Evolutionary conservation across 2,888 invertebrate genomes (phyloP), one percentile per base, ranked within the genome.

Genomic region (Melangyna quadrimaculata): DNA sequence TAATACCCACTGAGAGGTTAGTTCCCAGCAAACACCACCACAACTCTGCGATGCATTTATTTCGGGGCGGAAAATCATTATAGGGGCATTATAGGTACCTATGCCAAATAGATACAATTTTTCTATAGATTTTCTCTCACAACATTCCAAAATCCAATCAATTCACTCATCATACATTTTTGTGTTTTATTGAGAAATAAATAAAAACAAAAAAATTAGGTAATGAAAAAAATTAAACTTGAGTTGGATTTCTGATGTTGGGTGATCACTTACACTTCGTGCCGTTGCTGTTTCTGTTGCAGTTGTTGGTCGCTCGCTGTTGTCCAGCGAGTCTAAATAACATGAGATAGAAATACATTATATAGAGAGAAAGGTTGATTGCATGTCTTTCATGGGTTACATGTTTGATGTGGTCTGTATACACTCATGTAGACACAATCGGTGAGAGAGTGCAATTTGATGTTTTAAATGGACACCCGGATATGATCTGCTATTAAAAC

Each of bases 401-500:
- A 79, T 37, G 35, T 65, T 79, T 71, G 71, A 79, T 70, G 74
- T 65, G 53, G 75, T 61, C 61, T 40, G 55, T 29, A 53, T 8
- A 63, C 73, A 74, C 70, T 65, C 79, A 71, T 71, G 79, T 77
- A 81, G 59, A 77, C 74, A 65, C 70, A 65, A 70, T 78, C 57
- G 63, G 43, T 61, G 59, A 51, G 73, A 74, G 84, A 84, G 84
- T 84, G 84, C 84, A 69, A 77, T 84, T 80, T 84, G 84, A 80
- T 84, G 84, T 67, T 84, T 84, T 84, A 45, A 84, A 84, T 79
- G 83, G 59, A 53, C 65, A 84, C 84, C 84, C 80, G 84, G 84
- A 84, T 75, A 71, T 84, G 69, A 73, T 71, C 24, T 51, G 51
- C 63, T 57, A 12, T 43, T 37, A 72, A n/a, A 70, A 71, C 70